Conservation (phyloP, 2,113 vertebrate genomes). For the Forbesichthys agassizii region DNA sequence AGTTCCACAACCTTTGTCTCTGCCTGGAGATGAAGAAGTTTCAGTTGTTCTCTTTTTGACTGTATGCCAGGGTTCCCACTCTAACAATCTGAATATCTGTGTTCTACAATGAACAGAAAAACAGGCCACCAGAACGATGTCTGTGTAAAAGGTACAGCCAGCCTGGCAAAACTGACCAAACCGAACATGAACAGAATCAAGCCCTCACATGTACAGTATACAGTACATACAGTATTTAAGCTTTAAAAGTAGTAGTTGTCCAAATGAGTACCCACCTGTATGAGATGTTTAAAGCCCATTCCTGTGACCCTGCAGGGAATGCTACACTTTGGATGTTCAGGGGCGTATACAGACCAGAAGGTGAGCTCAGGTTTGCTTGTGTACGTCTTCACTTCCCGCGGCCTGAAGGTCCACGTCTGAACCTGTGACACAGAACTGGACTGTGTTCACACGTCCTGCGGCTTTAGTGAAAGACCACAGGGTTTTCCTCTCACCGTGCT, state of each 20-base stretch:
- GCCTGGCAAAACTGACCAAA: too few relatives aligned
- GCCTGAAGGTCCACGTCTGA: slow-evolving; percentile 87
- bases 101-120: too few relatives aligned
- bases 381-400: slow-evolving; percentile 78
- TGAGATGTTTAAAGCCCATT: slow-evolving; percentile 68
- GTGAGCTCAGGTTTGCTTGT: slow-evolving; percentile 74
- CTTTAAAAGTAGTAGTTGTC: too few relatives aligned
- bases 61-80: too few relatives aligned
- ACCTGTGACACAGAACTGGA: slow-evolving; percentile 67
- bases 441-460: neutral
- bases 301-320: slow-evolving; percentile 80
- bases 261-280: slow-evolving; percentile 68
- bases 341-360: slow-evolving; percentile 74
- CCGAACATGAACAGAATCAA: too few relatives aligned
- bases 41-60: too few relatives aligned
- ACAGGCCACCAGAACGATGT: too few relatives aligned
- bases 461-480: too few relatives aligned
- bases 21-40: slow-evolving; percentile 67
- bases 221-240: too few relatives aligned
- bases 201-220: too few relatives aligned
- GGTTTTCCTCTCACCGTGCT: slow-evolving; percentile 73
- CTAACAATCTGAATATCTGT: too few relatives aligned
- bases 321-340: slow-evolving; percentile 42
- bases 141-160: too few relatives aligned
- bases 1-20: slow-evolving; percentile 77